A percentile compares a stretch with the other conserved stretches of the same genome.
Conservation (phyloP, 2,888 invertebrate species). For the Nomada hirtipes region DNA sequence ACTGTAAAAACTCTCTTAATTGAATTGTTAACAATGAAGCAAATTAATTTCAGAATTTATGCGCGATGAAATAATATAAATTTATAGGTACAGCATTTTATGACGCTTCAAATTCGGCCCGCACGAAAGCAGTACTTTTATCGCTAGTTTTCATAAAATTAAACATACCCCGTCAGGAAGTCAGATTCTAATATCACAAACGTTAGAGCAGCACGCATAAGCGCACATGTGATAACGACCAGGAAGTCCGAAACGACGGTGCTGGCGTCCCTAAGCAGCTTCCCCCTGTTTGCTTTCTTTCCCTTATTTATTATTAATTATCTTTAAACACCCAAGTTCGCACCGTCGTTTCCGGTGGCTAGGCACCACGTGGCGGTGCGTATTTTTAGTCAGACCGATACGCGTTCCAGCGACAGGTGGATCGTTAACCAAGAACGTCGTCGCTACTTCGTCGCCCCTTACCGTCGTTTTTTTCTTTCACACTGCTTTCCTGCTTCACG, state of each 20-base stretch:
- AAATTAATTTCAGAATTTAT: too few relatives aligned
- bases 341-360: conserved; percentile 53
- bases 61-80: too few relatives aligned
- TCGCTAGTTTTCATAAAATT: too few relatives aligned
- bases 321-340: conserved; percentile 14
- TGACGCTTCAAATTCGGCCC: too few relatives aligned
- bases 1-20: not conserved
- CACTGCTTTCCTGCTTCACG: conserved; percentile 45
- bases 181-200: not conserved
- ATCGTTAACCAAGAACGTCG: conserved; percentile 66
- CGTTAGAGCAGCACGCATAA: not conserved
- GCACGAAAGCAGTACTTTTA: not conserved
- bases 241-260: not conserved
- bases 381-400: conserved; percentile 65
- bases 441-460: conserved; percentile 22
- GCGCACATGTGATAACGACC: not conserved
- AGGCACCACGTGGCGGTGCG: conserved; percentile 54
- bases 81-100: too few relatives aligned
- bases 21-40: too few relatives aligned
- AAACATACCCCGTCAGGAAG: not conserved
- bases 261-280: not conserved
- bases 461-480: conserved; percentile 22
- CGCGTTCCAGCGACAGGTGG: conserved; percentile 64
- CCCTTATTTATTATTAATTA: conserved; percentile 22
- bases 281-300: not conserved